A percentile compares a stretch with the other conserved stretches of the same genome.
Conservation (phyloP, 2,888 invertebrate species). For the Thelaira solivaga region DNA sequence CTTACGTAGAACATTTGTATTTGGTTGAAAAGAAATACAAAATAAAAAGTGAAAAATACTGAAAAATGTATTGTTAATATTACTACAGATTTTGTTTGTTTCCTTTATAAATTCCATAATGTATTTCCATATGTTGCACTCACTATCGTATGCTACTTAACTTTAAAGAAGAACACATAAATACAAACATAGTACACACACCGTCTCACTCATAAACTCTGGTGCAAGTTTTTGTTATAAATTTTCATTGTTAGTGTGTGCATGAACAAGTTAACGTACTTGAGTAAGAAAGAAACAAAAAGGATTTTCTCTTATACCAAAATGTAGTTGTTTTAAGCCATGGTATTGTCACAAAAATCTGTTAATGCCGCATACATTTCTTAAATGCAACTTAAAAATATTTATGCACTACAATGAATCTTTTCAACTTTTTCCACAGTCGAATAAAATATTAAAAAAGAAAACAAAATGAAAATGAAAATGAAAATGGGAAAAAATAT, state of each 20-base stretch:
- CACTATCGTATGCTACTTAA: too few species aligned
- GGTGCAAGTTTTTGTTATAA: neutral
- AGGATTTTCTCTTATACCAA: neutral
- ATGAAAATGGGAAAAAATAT: neutral
- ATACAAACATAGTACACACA: neutral
- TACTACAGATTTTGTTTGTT: too few species aligned
- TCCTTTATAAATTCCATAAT: too few species aligned
- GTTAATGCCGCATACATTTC: slow-evolving; percentile 13
- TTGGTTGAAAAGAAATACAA: neutral
- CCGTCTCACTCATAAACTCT: neutral
- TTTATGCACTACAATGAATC: slow-evolving; percentile 6
- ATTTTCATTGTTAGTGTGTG: neutral
- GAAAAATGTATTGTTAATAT: slow-evolving; percentile 14
- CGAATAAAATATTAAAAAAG: neutral
- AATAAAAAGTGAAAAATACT: neutral
- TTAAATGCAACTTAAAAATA: slow-evolving; percentile 32
- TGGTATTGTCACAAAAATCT: slow-evolving; percentile 29
- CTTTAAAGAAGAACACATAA: too few species aligned
- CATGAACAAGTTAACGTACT: too few species aligned
- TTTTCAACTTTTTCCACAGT: neutral
- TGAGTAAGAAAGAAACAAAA: too few species aligned
- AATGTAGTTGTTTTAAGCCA: slow-evolving; percentile 1
- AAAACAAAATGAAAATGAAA: too few species aligned
- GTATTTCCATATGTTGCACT: too few species aligned
- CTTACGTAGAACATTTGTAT: neutral